Percentiles rank a stretch among this genome's conserved stretches.
Conservation (phyloP, 2,888 invertebrate species). For the Eucera pruinosa region DNA sequence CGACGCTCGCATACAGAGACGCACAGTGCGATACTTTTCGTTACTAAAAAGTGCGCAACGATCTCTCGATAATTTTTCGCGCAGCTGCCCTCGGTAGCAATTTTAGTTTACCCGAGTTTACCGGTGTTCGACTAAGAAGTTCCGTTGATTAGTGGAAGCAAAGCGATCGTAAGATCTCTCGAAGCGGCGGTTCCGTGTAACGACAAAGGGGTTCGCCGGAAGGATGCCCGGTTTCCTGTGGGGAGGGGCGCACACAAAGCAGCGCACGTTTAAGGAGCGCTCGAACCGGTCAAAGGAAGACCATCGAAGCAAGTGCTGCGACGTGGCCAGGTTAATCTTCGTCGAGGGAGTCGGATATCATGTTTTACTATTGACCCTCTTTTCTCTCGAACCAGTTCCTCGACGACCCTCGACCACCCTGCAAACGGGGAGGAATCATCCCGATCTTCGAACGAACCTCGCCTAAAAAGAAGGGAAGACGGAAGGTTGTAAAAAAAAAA, state of each 20-base stretch:
- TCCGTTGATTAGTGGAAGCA: neutral
- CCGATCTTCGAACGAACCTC: neutral
- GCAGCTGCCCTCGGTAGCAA: no score
- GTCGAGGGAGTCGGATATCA: slow-evolving; percentile 23
- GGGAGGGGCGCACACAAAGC: slow-evolving; percentile 10
- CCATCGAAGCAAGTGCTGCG: slow-evolving; percentile 6
- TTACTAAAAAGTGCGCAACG: no score
- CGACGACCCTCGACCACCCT: neutral
- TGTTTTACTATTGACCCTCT: slow-evolving; percentile 33
- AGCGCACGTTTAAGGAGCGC: slow-evolving; percentile 5
- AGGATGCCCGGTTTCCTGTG: neutral
- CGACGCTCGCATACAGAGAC: no score
- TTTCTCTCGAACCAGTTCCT: slow-evolving; percentile 9
- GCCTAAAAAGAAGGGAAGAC: neutral
- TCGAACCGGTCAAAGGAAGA: slow-evolving; percentile 22
- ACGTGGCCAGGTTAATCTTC: slow-evolving; percentile 24
- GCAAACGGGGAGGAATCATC: neutral
- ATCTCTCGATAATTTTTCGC: no score
- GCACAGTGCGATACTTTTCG: no score
- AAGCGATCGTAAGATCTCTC: neutral
- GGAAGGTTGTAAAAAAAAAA: neutral
- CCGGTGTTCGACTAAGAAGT: no score
- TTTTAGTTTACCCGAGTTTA: no score
- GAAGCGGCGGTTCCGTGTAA: neutral
- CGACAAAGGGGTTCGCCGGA: no score